These are phyloP conservation scores for Schrankia costaestrigalis DNA, from an alignment of 2,888 invertebrate species.

Conservation along the genomic window DNA sequence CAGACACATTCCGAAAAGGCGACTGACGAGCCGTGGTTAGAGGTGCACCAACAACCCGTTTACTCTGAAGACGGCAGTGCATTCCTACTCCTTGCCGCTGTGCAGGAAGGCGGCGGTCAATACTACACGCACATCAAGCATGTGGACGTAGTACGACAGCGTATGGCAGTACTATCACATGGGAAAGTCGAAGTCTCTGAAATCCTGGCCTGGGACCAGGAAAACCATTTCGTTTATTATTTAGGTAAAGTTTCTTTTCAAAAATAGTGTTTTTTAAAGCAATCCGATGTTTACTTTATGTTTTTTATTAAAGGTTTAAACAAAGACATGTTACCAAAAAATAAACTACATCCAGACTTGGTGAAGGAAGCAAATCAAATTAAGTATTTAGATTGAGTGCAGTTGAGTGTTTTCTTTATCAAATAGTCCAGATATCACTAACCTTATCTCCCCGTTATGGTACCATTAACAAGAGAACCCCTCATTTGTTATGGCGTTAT, in stretches of 20 bases:
- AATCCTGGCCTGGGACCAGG: constrained; percentile 92
- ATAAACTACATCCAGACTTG: constrained; percentile 68
- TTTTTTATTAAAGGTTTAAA: constrained; percentile 67
- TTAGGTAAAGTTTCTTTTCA: constrained; percentile 59
- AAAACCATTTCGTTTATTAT: constrained; percentile 89
- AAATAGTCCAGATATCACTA: constrained; percentile 35
- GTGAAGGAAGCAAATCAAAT: constrained; percentile 69
- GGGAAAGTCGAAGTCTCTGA: constrained; percentile 91
- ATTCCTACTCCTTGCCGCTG: constrained; percentile 89
- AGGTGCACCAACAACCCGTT: constrained; percentile 90
- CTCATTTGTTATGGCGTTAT: constrained; percentile 16
- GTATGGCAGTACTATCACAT: constrained; percentile 92
- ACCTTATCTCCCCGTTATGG: constrained; percentile 36
- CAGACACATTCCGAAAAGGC: constrained; percentile 92
- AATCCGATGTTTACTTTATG: constrained; percentile 22
- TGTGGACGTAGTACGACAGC: constrained; percentile 89
- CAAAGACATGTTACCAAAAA: constrained; percentile 55
- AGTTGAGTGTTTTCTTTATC: constrained; percentile 57
- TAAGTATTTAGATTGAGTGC: constrained; percentile 71
- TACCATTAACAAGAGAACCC: constrained; percentile 28
- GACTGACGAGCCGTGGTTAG: constrained; percentile 91
- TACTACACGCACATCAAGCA: constrained; percentile 94
- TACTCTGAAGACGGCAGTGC: constrained; percentile 92
- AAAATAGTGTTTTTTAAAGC: background rate
- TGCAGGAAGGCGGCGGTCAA: constrained; percentile 91